Conservation (phyloP, 2,888 invertebrate genomes). For the Oscheius sp. region DNA sequence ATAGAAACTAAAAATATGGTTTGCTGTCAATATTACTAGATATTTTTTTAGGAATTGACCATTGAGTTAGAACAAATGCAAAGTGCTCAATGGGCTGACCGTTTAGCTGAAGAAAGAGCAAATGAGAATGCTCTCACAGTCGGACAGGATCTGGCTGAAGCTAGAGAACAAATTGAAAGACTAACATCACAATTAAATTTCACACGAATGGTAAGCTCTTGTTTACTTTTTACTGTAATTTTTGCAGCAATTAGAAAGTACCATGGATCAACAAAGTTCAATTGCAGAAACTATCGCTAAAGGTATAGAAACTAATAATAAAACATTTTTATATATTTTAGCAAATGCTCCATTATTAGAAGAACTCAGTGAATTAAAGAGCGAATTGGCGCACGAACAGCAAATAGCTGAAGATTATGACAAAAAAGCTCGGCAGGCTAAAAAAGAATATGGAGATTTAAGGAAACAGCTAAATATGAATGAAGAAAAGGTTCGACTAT, state of each 20-base stretch:
- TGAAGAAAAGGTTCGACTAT: conserved; percentile 27
- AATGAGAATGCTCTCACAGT: conserved; percentile 31
- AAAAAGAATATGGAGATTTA: conserved; percentile 16
- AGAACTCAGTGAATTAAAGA: conserved; percentile 37
- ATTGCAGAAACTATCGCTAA: conserved; percentile 27
- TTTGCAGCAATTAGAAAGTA: conserved; percentile 9
- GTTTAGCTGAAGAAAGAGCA: conserved; percentile 34
- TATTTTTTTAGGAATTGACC: conserved; percentile 6
- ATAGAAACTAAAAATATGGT: conserved; percentile 30
- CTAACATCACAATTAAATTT: conserved; percentile 21
- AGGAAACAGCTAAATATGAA: background rate
- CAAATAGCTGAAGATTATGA: conserved; percentile 27
- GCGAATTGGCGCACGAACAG: conserved; percentile 23
- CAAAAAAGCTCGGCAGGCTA: conserved; percentile 12
- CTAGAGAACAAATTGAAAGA: conserved; percentile 25
- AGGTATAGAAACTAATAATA: background rate
- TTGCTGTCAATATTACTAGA: background rate
- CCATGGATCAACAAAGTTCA: conserved; percentile 1
- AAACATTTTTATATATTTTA: conserved; percentile 17
- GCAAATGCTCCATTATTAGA: conserved; percentile 37
- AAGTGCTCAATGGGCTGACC: conserved; percentile 18
- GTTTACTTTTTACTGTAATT: background rate
- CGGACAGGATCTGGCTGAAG: conserved; percentile 30
- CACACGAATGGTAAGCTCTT: conserved; percentile 2
- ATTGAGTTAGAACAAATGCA: conserved; percentile 17